These are phyloP conservation scores for Drosophila subquinaria DNA, from an alignment of 2,888 invertebrate species.

Conservation along the genomic window DNA sequence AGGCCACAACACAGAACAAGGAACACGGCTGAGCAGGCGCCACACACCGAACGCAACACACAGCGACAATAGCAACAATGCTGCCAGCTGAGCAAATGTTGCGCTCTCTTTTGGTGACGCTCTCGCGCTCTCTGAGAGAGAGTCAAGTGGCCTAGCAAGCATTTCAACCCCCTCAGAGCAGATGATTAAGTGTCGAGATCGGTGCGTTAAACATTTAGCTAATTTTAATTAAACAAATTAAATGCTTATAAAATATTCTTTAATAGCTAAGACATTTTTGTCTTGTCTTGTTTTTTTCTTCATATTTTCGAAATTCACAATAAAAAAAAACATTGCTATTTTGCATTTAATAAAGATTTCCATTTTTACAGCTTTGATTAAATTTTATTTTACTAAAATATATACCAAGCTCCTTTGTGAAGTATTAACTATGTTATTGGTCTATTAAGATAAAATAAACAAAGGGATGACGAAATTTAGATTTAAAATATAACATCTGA, in stretches of 20 bases:
- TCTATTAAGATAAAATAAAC: too few species aligned
- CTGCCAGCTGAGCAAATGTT: constrained; percentile 20
- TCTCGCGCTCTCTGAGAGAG: constrained; percentile 5
- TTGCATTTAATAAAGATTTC: too few species aligned
- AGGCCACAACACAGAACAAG: background rate
- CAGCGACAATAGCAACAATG: constrained; percentile 44
- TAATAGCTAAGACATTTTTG: background rate
- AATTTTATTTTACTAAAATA: too few species aligned
- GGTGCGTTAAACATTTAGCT: background rate
- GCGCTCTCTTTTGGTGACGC: constrained; percentile 1
- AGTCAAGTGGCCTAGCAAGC: background rate
- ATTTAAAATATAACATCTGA: too few species aligned
- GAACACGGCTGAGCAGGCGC: constrained; percentile 26
- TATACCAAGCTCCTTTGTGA: too few species aligned
- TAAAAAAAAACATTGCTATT: too few species aligned
- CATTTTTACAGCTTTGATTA: too few species aligned
- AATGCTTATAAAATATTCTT: too few species aligned
- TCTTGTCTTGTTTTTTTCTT: background rate
- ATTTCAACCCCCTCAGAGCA: background rate
- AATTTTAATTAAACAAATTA: too few species aligned
- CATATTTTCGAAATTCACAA: too few species aligned
- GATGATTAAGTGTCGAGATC: background rate
- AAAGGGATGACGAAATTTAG: too few species aligned
- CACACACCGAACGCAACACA: constrained; percentile 2
- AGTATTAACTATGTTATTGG: too few species aligned